Percentiles rank a stretch among this genome's conserved stretches.
phyloP scores from a whole-genome alignment of 92 coral and sea anemone genomes.

The Porites divaricata region DNA sequence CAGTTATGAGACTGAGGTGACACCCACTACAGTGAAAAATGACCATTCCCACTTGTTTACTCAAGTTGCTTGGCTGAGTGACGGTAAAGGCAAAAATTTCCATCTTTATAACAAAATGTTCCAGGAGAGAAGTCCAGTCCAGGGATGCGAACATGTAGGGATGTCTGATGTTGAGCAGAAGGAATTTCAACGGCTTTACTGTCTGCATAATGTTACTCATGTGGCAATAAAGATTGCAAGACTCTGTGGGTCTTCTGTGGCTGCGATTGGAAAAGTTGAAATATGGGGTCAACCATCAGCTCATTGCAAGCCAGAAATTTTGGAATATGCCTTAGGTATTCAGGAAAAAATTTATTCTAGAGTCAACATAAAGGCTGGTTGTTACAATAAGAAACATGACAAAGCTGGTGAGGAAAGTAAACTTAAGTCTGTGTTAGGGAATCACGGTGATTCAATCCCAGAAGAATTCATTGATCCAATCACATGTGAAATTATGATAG shows the following conservation, averaged over 20 bases:
- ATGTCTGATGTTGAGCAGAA: slow-evolving; percentile 22
- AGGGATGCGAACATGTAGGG: slow-evolving; percentile 19
- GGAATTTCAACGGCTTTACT: slow-evolving; percentile 73
- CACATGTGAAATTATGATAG: slow-evolving; percentile 87
- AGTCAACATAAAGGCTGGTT: not conserved
- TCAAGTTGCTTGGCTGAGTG: slow-evolving; percentile 71
- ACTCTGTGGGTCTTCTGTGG: slow-evolving; percentile 79
- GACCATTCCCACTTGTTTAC: slow-evolving; percentile 68
- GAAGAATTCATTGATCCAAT: slow-evolving; percentile 92
- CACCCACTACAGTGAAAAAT: slow-evolving; percentile 67
- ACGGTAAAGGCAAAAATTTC: slow-evolving; percentile 65
- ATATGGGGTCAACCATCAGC: slow-evolving; percentile 87
- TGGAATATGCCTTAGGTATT: slow-evolving; percentile 54
- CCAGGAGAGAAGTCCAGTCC: slow-evolving; percentile 34
- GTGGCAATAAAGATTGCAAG: slow-evolving; percentile 70
- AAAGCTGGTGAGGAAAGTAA: not conserved
- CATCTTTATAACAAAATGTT: slow-evolving; percentile 69
- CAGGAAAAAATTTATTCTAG: slow-evolving; percentile 44
- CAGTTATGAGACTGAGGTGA: slow-evolving; percentile 58
- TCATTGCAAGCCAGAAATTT: slow-evolving; percentile 53
- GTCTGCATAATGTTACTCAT: slow-evolving; percentile 74
- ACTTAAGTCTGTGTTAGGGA: not conserved
- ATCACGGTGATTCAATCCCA: slow-evolving; percentile 48
- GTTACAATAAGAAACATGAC: not conserved
- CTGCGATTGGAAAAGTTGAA: slow-evolving; percentile 85